These are phyloP conservation scores for Neopipo cinnamomea DNA, from an alignment of 2,113 vertebrate species.

Conservation along the genomic window DNA sequence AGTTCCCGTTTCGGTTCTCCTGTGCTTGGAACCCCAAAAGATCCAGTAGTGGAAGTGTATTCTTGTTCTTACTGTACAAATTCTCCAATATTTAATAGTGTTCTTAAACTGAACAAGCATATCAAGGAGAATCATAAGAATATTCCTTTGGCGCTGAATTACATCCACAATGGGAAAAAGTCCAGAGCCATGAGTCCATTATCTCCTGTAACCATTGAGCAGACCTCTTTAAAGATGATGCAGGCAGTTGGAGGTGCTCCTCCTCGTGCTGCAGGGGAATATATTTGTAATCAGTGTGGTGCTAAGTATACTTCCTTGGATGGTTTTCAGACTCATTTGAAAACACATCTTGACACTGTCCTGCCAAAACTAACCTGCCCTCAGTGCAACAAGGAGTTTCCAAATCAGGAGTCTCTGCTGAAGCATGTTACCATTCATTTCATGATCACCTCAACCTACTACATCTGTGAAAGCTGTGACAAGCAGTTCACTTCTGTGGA, in stretches of 20 bases:
- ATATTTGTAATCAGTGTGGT: constrained; percentile 95
- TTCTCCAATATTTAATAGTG: constrained; percentile 95
- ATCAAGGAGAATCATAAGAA: constrained; percentile 99
- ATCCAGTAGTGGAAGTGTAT: constrained; percentile 94
- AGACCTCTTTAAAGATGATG: constrained; percentile 86
- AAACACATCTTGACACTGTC: constrained; percentile 92
- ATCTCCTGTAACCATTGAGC: constrained; percentile 90
- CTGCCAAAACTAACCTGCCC: constrained; percentile 93
- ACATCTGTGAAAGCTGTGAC: constrained; percentile 98
- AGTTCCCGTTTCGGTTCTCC: constrained; percentile 93
- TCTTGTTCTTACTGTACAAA: constrained; percentile 98
- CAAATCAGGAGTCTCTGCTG: constrained; percentile 93
- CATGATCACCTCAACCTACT: constrained; percentile 96
- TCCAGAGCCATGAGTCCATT: constrained; percentile 92
- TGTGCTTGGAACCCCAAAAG: constrained; percentile 89
- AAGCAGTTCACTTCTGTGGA: constrained; percentile 98
- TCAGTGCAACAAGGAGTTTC: constrained; percentile 98
- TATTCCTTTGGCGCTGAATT: constrained; percentile 96
- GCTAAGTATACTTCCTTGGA: constrained; percentile 94
- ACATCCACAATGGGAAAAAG: constrained; percentile 95
- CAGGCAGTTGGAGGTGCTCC: constrained; percentile 83
- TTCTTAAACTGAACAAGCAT: constrained; percentile 96
- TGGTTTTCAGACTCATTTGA: constrained; percentile 96
- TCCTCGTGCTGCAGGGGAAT: constrained; percentile 86
- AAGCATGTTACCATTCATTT: constrained; percentile 98